A percentile compares a stretch with the other conserved stretches of the same genome.
Evolutionary conservation across 2,797 vertebrate species (phyloP).

Genomic region (Typhlichthys subterraneus): DNA sequence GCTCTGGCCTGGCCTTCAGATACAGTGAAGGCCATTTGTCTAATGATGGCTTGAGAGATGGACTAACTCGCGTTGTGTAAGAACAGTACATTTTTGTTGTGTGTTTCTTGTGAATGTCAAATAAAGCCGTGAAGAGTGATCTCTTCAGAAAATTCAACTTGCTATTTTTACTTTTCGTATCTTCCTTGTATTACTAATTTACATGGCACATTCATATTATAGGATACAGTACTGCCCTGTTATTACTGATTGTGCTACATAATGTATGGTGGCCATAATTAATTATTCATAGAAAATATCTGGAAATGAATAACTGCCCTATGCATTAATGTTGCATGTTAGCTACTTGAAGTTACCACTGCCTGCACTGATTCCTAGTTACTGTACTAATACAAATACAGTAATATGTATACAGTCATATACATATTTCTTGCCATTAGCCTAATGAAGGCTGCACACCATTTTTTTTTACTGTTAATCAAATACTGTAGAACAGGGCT

Average conservation of each 20-base stretch:
- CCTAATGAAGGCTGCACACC: background rate
- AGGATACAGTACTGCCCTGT: constrained; percentile 35
- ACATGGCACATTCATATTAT: constrained; percentile 21
- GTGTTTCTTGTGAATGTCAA: constrained; percentile 56
- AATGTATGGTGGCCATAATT: constrained; percentile 12
- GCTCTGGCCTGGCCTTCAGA: constrained; percentile 26
- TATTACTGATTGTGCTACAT: constrained; percentile 23
- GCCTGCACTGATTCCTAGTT: background rate
- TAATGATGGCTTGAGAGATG: constrained; percentile 37
- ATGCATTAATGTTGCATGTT: constrained; percentile 38
- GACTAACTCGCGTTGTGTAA: constrained; percentile 19
- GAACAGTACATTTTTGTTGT: constrained; percentile 43
- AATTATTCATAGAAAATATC: constrained; percentile 45
- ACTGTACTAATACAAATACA: no score
- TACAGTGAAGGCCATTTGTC: constrained; percentile 53
- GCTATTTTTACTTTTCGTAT: background rate
- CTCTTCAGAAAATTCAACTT: constrained; percentile 7
- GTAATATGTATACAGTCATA: background rate
- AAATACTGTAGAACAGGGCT: no score
- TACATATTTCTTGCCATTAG: no score
- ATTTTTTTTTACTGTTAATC: no score
- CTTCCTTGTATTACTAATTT: constrained; percentile 41
- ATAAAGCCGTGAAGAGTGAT: constrained; percentile 63
- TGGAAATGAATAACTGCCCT: constrained; percentile 30
- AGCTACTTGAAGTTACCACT: background rate